Base-by-base conservation (phyloP, 2,888 invertebrate species). In the Cylloceria caligata region DNA sequence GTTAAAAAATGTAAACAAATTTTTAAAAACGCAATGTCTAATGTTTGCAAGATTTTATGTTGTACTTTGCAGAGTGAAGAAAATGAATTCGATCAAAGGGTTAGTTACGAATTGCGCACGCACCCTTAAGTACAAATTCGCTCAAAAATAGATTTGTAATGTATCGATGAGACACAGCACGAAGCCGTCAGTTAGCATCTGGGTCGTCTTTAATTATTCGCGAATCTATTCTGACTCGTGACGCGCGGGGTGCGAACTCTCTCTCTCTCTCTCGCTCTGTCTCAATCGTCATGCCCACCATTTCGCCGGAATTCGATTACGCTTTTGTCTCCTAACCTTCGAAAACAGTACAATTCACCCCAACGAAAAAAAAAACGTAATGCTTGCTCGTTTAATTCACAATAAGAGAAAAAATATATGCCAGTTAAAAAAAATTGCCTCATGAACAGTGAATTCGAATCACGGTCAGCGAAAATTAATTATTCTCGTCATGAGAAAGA, bases 171-270 rank as follows among this genome's bases (percentile, higher is more conserved):
- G 49, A 64, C 16, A 45, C 65, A 65, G 65, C 47, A 65, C 65
- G 65, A 47, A 65, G 65, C 65, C 27, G 76, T 73, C 74, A 78
- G 86, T 86, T 77, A 76, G 85, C 87, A 88, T 88, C 87, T 87
- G 85, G 88, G 86, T 88, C 87, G 87, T 83, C 86, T 86, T 88
- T 84, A 87, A 88, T 88, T 87, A 87, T 88, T 88, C 86, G 84
- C 84, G 67, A 85, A 82, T 86, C 86, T 87, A 87, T 87, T 86
- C 85, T 85, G 86, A 87, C 81, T 84, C 83, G 83, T 86, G 86
- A 86, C 85, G 81, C 84, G 80, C 75, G 82, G 73, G 81, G 73
- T n/a, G 73, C 64, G 77, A 77, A 45, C 30, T 45, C 19, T 69
- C 64, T 47, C 71, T 57, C 65, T 27, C 24, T 11, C 42, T 34